These are phyloP conservation scores for Brachyistius frenatus DNA, from an alignment of 2,113 vertebrate genomes.

Conservation along the genomic window DNA sequence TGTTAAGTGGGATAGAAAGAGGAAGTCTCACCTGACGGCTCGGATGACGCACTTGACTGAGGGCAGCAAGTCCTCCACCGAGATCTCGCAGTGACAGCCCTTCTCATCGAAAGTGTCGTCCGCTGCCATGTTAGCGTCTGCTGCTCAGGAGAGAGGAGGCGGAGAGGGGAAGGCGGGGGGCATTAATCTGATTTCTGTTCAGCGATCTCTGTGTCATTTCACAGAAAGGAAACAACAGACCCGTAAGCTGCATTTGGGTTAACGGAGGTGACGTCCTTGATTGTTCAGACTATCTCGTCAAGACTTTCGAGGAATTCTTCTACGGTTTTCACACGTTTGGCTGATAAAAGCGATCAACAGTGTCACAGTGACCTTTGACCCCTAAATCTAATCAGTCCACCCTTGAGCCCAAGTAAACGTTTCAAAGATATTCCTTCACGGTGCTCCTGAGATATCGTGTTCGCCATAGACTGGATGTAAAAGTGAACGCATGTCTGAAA, in stretches of 20 bases:
- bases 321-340: too few relatives aligned
- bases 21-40: slow-evolving; percentile 90
- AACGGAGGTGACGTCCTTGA: too few relatives aligned
- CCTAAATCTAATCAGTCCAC: too few relatives aligned
- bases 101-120: slow-evolving; percentile 94
- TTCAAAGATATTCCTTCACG: too few relatives aligned
- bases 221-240: background rate
- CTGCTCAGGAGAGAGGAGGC: slow-evolving; percentile 68
- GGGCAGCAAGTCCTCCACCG: slow-evolving; percentile 93
- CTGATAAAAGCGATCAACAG: too few relatives aligned
- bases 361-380: too few relatives aligned
- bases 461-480: too few relatives aligned
- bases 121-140: slow-evolving; percentile 88
- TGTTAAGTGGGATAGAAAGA: background rate
- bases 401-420: too few relatives aligned
- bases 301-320: too few relatives aligned
- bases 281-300: too few relatives aligned
- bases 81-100: slow-evolving; percentile 96
- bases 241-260: background rate
- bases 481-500: too few relatives aligned
- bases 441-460: too few relatives aligned
- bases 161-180: background rate
- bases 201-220: background rate
- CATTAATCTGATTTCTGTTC: background rate
- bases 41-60: slow-evolving; percentile 95